Conservation (phyloP, 1,140 invertebrate species). For the Chionoecetes opilio region DNA sequence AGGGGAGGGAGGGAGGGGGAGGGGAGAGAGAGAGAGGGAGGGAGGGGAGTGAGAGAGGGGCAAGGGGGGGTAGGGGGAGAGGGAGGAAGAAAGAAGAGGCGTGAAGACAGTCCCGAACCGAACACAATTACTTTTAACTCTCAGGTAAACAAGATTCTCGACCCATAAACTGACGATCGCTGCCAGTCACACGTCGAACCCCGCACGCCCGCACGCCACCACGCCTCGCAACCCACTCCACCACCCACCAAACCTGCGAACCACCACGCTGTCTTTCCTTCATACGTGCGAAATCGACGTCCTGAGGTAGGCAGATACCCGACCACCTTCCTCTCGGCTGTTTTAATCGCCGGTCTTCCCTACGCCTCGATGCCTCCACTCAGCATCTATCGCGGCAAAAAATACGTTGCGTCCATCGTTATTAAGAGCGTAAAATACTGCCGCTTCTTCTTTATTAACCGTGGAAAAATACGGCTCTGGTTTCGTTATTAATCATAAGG, state of each 20-base stretch:
- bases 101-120: not conserved
- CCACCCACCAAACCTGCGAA: no score
- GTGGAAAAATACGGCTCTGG: slow-evolving; percentile 50
- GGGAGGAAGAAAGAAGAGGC: slow-evolving; percentile 49
- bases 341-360: not conserved
- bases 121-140: slow-evolving; percentile 1
- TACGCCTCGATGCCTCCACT: not conserved
- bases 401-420: slow-evolving; percentile 58
- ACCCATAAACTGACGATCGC: slow-evolving; percentile 6
- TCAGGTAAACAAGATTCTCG: not conserved
- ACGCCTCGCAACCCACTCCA: no score
- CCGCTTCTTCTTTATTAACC: slow-evolving; percentile 43
- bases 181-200: not conserved
- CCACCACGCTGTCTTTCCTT: not conserved
- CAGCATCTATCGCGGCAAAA: not conserved
- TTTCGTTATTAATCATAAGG: slow-evolving; percentile 43
- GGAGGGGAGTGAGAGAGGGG: not conserved
- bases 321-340: not conserved
- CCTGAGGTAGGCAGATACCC: not conserved
- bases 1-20: not conserved
- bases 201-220: no score
- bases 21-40: not conserved
- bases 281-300: not conserved
- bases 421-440: slow-evolving; percentile 60
- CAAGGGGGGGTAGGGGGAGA: slow-evolving; percentile 48